Percentiles rank a stretch among this genome's conserved stretches.
These are phyloP conservation scores for Musca domestica DNA, from an alignment of 1,140 invertebrate species.

Conservation along the genomic window DNA sequence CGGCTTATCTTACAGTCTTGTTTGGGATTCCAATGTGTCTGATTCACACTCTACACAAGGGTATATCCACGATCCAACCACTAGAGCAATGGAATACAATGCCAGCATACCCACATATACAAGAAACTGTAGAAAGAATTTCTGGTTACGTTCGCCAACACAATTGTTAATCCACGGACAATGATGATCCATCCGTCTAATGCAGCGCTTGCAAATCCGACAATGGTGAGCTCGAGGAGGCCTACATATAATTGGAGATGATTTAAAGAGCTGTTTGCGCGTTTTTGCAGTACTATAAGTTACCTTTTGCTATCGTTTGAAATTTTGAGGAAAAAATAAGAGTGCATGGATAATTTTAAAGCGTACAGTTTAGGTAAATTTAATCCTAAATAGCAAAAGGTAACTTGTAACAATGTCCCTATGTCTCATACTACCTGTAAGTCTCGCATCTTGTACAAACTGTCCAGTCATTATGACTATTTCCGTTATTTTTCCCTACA, in stretches of 20 bases:
- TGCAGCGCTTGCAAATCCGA: constrained; percentile 82
- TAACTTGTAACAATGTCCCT: no score
- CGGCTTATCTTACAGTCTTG: constrained; percentile 78
- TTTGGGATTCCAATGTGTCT: constrained; percentile 69
- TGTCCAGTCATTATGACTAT: constrained; percentile 76
- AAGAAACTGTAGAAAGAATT: constrained; percentile 91
- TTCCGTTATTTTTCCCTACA: constrained; percentile 54
- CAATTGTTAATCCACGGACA: constrained; percentile 89
- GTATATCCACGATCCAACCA: constrained; percentile 72
- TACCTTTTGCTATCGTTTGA: no score
- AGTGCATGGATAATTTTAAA: no score
- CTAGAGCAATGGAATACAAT: constrained; percentile 69
- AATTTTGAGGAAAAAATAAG: no score
- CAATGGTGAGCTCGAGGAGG: constrained; percentile 87
- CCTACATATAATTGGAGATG: no score
- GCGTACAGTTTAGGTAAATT: no score
- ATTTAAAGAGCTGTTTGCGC: no score
- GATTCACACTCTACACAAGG: constrained; percentile 70
- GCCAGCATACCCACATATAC: constrained; percentile 71
- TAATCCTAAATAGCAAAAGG: no score
- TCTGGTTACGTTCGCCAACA: constrained; percentile 91
- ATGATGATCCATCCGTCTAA: constrained; percentile 88
- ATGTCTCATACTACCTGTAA: constrained; percentile 52
- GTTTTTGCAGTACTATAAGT: no score
- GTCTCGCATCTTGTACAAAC: constrained; percentile 82